Evolutionary conservation across 2,113 vertebrate species (phyloP).

Genomic region (Ophiodon elongatus): DNA sequence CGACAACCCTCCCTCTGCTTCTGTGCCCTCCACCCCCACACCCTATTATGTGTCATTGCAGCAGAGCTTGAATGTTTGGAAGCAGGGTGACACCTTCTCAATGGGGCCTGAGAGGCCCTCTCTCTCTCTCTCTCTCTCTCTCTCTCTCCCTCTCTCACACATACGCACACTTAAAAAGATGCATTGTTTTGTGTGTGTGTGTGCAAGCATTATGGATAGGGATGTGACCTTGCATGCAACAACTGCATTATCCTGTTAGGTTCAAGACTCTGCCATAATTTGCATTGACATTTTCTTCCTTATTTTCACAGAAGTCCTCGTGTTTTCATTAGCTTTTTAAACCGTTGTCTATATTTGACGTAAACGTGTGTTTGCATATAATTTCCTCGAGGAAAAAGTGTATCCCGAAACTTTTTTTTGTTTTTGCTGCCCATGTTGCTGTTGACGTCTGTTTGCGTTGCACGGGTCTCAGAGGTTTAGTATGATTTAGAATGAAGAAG

Average conservation of each 20-base stretch:
- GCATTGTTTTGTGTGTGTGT: constrained; percentile 28
- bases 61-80: constrained; percentile 63
- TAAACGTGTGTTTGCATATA: not conserved
- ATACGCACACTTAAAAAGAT: constrained; percentile 27
- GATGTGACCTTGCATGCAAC: constrained; percentile 49
- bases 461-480: constrained; percentile 11
- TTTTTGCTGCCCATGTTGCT: not conserved
- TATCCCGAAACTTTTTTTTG: not conserved
- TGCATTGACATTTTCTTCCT: not conserved
- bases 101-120: constrained; percentile 45
- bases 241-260: constrained; percentile 36
- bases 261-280: constrained; percentile 1
- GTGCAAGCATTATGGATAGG: constrained; percentile 28
- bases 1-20: constrained; percentile 19
- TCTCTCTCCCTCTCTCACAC: not conserved
- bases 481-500: constrained; percentile 41
- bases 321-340: constrained; percentile 20
- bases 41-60: constrained; percentile 58
- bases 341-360: not conserved
- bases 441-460: constrained; percentile 14
- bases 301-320: not conserved
- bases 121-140: not conserved
- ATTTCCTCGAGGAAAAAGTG: not conserved
- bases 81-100: constrained; percentile 67
- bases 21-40: constrained; percentile 30